Percentiles rank a stretch among this genome's conserved stretches.
These are phyloP conservation scores for Cydia strobilella DNA, from an alignment of 1,140 invertebrate genomes.

Conservation along the genomic window DNA sequence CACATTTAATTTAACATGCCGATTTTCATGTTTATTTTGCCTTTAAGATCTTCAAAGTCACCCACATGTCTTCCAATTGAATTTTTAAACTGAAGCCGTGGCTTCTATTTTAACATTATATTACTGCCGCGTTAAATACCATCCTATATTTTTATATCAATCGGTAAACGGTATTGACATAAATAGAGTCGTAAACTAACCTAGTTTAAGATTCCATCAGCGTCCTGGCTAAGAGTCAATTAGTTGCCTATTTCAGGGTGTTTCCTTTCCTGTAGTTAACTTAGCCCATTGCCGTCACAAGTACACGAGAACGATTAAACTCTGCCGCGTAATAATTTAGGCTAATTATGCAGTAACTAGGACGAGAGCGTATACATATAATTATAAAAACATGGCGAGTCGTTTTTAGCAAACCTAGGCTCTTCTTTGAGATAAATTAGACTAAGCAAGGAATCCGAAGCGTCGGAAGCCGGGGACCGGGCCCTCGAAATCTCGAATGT, in stretches of 20 bases:
- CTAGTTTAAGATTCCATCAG: neutral
- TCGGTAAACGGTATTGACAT: neutral
- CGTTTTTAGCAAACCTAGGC: constrained; percentile 1
- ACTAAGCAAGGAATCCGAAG: constrained; percentile 11
- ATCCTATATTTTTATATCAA: neutral
- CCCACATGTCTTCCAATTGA: neutral
- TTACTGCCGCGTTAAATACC: too few relatives aligned
- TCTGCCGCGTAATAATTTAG: constrained; percentile 10
- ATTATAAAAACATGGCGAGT: neutral
- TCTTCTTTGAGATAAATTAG: neutral
- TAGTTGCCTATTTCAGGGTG: constrained; percentile 12
- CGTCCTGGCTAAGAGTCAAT: neutral
- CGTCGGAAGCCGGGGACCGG: constrained; percentile 31
- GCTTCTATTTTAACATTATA: too few relatives aligned
- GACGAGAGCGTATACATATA: neutral
- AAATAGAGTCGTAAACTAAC: neutral
- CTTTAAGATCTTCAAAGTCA: neutral
- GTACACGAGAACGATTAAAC: neutral
- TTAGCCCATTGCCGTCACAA: neutral
- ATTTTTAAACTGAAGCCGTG: too few relatives aligned
- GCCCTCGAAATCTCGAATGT: constrained; percentile 45
- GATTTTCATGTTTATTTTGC: neutral
- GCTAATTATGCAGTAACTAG: constrained; percentile 22
- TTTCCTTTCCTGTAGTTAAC: neutral
- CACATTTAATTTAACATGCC: neutral